Conservation (phyloP, 2,888 invertebrate species). For the Thymelicus sylvestris region DNA sequence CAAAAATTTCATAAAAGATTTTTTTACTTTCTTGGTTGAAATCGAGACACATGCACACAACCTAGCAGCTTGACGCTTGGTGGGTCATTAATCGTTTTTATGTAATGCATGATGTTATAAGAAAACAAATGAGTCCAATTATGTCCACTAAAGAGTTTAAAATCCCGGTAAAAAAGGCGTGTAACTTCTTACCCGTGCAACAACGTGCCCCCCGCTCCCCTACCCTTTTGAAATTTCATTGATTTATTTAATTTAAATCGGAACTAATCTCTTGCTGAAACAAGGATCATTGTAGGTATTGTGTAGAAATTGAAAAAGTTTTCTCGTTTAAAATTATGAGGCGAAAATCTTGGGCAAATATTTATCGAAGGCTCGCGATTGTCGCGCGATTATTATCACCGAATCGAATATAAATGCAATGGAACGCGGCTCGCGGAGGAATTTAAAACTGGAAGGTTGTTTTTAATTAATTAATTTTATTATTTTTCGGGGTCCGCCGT, state of each 20-base stretch:
- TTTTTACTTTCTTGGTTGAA: too few species aligned
- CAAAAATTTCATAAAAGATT: too few species aligned
- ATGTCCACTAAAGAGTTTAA: too few species aligned
- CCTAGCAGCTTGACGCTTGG: too few species aligned
- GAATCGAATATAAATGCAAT: slow-evolving; percentile 41
- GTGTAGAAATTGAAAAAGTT: slow-evolving; percentile 80
- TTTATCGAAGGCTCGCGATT: slow-evolving; percentile 61
- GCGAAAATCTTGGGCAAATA: slow-evolving; percentile 74
- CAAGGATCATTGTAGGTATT: slow-evolving; percentile 58
- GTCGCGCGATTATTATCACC: slow-evolving; percentile 27
- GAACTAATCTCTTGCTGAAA: slow-evolving; percentile 62
- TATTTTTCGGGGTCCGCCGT: slow-evolving; percentile 75
- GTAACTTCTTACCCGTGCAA: too few species aligned
- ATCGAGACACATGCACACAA: too few species aligned
- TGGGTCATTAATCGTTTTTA: too few species aligned
- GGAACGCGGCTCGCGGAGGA: slow-evolving; percentile 30
- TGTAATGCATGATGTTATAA: too few species aligned
- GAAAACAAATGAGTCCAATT: too few species aligned
- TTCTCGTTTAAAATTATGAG: slow-evolving; percentile 74
- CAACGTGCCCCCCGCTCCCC: too few species aligned
- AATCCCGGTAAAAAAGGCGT: too few species aligned
- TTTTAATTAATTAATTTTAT: slow-evolving; percentile 85
- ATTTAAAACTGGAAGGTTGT: slow-evolving; percentile 58
- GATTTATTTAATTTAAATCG: slow-evolving; percentile 67
- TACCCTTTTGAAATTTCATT: slow-evolving; percentile 18